Evolutionary conservation across 2,113 vertebrate genomes (phyloP), one percentile per base, ranked within the genome.

Genomic region (Cyanoramphus novaezelandiae): DNA sequence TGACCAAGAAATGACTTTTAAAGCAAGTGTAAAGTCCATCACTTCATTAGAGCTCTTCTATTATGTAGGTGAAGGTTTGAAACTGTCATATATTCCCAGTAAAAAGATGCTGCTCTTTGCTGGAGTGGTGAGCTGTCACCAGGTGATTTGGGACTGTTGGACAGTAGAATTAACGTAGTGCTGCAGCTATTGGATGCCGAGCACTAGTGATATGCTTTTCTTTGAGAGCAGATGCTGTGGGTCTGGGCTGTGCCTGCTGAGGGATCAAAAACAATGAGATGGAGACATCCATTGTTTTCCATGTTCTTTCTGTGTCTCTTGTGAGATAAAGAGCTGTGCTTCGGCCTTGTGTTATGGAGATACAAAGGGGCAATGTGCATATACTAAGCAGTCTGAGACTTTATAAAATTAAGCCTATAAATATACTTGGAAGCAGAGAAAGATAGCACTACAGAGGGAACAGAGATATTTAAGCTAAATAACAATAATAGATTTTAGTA

Each of bases 401-500:
- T 94, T 91, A 87, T 95, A 33, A 86, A 92, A 87, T 92, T 91
- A 92, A 64, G 53, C 62, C 35, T 88, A 28, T 76, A 91, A 93
- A 76, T 50, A 78, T 19, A 35, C 65, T 79, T 50, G 20, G 31
- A 60, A 89, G 55, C 62, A 81, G 91, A 72, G 37, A 86, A 68
- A 76, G 13, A 82, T 85, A 88, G 15, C 55, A 74, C 19, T n/a
- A 49, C 53, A 49, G 72, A 70, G 88, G 46, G 24, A 93, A 44
- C 44, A 86, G 76, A 93, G 12, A 28, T 80, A 77, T 87, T 88
- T 69, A 80, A 80, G 13, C 17, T 37, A 69, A 47, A 31, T 85
- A 76, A 33, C 11, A 19, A 47, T 57, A 69, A 67, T n/a, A 62
- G 17, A 53, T 13, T 72, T 71, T 4, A 82, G 43, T 64, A 90